Evolutionary conservation across 2,113 vertebrate genomes (phyloP), one percentile per base, ranked within the genome.

Genomic region (Nettapus auritus): DNA sequence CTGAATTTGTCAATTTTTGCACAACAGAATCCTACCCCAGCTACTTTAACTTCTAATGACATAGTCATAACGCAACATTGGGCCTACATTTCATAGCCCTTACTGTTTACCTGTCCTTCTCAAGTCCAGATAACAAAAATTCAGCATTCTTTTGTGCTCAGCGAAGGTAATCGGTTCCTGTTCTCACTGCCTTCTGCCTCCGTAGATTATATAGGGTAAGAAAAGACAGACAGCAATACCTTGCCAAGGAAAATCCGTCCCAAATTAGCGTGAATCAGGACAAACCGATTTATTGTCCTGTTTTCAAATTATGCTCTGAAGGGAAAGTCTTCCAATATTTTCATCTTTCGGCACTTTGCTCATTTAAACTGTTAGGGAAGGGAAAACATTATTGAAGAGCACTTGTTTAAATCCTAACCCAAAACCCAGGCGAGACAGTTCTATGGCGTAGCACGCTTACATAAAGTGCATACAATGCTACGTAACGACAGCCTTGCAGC

Each of bases 381-480:
- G 14, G 13, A 8, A 42, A 56, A 38, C 4, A 2, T 36, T 28
- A 12, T 0, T 34, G 44, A 26, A 44, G 29, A 29, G 9, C 5
- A 12, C 8, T 57, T 50, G 66, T 42, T 68, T 38, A 63, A 85
- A 67, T 33, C 40, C 78, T 70, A 42, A 12, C 42, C 34, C 36
- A 6, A 60, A 59, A 1, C 33, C 4, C 0, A 3, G 22, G 56
- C n/a, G 16, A 31, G 73, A 20, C 26, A 28, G 4, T 14, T 23
- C 12, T 8, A 5, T 0, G 15, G 8, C 71, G 28, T 0, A 2
- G 13, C 29, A 6, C 0, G 3, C 21, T 33, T 25, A 3, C 1
- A 38, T 6, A 6, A 23, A 82, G 53, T 1, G 6, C 59, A 4
- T 2, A 3, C 9, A 18, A 7, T 6, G 2, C 46, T 16, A 2